phyloP scores from a whole-genome alignment of 2,888 invertebrate genomes.

The Scotopteryx bipunctaria region DNA sequence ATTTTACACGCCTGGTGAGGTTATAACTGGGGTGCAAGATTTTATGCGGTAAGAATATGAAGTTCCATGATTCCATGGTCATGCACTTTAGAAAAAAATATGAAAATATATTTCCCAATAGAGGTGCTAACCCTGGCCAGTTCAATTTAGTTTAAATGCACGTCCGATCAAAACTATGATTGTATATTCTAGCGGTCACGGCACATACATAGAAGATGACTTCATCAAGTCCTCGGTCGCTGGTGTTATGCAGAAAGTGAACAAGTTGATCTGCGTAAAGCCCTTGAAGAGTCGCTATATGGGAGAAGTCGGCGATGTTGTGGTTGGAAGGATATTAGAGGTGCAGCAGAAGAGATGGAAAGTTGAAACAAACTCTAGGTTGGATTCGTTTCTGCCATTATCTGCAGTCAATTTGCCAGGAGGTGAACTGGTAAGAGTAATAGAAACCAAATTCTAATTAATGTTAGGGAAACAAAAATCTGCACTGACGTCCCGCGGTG shows the following conservation, averaged over 20 bases:
- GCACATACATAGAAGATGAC: constrained; percentile 94
- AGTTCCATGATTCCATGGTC: too few species aligned
- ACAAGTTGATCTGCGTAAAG: constrained; percentile 95
- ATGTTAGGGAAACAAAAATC: too few species aligned
- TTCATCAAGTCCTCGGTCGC: constrained; percentile 96
- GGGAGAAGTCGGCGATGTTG: constrained; percentile 98
- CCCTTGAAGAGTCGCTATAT: constrained; percentile 96
- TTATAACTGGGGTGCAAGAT: constrained; percentile 91
- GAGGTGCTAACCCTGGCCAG: too few species aligned
- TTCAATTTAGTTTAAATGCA: too few species aligned
- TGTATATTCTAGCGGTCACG: constrained; percentile 91
- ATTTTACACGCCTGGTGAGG: constrained; percentile 94
- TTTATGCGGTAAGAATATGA: constrained; percentile 89
- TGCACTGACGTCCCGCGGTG: too few species aligned
- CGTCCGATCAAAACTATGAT: not conserved
- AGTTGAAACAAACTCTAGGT: constrained; percentile 95
- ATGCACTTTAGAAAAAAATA: too few species aligned
- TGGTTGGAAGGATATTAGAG: constrained; percentile 96
- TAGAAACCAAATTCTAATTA: too few species aligned
- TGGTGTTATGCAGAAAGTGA: constrained; percentile 96
- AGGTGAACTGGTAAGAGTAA: constrained; percentile 90
- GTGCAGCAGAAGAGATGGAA: constrained; percentile 98
- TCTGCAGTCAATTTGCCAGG: constrained; percentile 99
- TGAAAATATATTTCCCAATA: too few species aligned
- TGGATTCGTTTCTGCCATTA: constrained; percentile 93